Conservation (phyloP, 2,888 invertebrate genomes). For the Tribolium freemani region DNA sequence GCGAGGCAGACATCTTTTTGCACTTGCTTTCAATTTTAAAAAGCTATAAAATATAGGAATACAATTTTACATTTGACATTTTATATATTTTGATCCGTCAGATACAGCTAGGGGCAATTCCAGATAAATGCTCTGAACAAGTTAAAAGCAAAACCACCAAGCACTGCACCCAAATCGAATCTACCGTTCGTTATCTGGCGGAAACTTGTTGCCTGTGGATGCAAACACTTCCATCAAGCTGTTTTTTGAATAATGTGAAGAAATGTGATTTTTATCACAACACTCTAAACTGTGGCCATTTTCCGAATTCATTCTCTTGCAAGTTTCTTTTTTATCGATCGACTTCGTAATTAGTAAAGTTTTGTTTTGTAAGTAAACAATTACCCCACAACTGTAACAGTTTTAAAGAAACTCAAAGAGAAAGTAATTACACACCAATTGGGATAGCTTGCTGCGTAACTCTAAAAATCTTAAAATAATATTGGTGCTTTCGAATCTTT, state of each 20-base stretch:
- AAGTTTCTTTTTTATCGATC: constrained; percentile 14
- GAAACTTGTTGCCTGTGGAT: constrained; percentile 22
- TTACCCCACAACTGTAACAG: constrained; percentile 4
- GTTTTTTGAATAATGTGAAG: background rate
- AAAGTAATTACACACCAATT: background rate
- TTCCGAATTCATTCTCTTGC: constrained; percentile 6
- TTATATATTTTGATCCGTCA: constrained; percentile 28
- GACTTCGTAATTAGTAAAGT: constrained; percentile 15
- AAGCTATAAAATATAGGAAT: constrained; percentile 21
- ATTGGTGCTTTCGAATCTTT: background rate
- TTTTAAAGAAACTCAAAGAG: constrained; percentile 1
- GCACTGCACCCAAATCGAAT: constrained; percentile 11
- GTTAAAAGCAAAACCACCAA: constrained; percentile 14
- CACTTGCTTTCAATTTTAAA: constrained; percentile 21
- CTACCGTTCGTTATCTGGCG: constrained; percentile 6
- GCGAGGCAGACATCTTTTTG: constrained; percentile 21
- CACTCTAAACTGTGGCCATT: background rate
- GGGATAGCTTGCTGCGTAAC: background rate
- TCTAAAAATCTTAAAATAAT: background rate
- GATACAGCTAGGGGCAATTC: constrained; percentile 22
- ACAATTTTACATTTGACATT: constrained; percentile 32
- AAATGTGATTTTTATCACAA: background rate
- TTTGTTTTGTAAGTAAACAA: constrained; percentile 16
- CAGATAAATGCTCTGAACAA: constrained; percentile 13
- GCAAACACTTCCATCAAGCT: background rate